Conservation (phyloP, 2,888 invertebrate species). For the Danaus chrysippus region DNA sequence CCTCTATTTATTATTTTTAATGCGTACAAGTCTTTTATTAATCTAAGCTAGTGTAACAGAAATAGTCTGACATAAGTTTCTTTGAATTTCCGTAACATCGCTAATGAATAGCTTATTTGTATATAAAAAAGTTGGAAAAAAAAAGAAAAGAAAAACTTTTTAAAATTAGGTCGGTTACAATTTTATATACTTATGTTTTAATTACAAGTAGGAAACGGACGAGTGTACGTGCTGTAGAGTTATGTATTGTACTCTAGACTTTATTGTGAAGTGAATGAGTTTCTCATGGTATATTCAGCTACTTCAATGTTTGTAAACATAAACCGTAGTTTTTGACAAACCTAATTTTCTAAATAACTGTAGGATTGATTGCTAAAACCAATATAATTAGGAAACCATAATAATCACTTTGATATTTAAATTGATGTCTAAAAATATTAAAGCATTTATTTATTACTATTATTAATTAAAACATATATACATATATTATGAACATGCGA, state of each 20-base stretch:
- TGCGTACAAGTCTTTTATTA: not conserved
- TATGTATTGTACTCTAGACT: conserved; percentile 3
- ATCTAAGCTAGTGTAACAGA: not conserved
- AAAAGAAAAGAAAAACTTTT: conserved; percentile 17
- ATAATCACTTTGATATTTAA: too few species aligned
- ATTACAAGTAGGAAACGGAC: conserved; percentile 17
- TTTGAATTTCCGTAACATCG: not conserved
- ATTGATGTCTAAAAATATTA: too few species aligned
- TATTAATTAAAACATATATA: too few species aligned
- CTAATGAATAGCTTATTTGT: not conserved
- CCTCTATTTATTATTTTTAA: not conserved
- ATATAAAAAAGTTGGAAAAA: conserved; percentile 14
- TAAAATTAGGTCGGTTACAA: conserved; percentile 20
- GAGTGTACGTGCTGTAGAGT: conserved; percentile 10
- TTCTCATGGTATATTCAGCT: too few species aligned
- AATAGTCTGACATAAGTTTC: conserved; percentile 3
- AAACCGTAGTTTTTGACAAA: too few species aligned
- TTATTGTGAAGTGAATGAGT: too few species aligned
- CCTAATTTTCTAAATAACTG: too few species aligned
- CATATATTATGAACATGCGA: too few species aligned
- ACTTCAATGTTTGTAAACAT: too few species aligned
- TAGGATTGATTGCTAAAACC: too few species aligned
- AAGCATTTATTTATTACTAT: too few species aligned
- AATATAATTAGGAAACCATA: too few species aligned
- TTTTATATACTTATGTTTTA: conserved; percentile 18